Conservation (phyloP, 2,113 vertebrate species). For the Vireo altiloquus region DNA sequence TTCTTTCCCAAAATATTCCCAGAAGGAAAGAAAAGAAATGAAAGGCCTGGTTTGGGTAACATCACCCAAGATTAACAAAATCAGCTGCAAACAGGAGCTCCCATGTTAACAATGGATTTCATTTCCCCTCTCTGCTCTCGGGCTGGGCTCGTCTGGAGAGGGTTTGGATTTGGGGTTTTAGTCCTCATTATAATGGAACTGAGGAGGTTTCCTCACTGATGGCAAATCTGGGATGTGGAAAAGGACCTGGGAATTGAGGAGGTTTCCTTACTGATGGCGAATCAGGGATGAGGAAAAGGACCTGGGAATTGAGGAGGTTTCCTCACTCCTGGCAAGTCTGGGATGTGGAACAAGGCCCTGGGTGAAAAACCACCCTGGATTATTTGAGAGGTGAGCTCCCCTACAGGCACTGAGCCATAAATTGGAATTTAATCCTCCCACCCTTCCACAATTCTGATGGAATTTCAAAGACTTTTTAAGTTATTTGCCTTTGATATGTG, state of each 20-base stretch:
- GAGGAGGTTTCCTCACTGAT: neutral
- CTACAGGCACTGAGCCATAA: neutral
- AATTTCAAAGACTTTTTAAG: neutral
- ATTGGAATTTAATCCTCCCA: neutral
- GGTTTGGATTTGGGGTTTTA: neutral
- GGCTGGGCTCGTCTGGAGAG: neutral
- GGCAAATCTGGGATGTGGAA: too few species aligned
- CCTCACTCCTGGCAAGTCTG: neutral
- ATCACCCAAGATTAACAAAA: neutral
- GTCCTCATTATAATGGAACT: neutral
- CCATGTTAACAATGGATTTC: neutral
- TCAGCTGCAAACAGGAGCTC: neutral
- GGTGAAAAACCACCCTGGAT: neutral
- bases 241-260: neutral
- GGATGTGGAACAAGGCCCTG: neutral
- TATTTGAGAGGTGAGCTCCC: neutral
- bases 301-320: neutral
- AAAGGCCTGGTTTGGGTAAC: neutral
- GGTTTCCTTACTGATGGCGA: neutral
- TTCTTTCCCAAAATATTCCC: neutral
- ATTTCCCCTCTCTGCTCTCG: neutral
- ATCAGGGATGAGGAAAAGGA: neutral
- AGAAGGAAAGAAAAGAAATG: neutral
- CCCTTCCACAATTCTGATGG: neutral
- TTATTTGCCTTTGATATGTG: neutral